A percentile compares a stretch with the other conserved stretches of the same genome.
These are phyloP conservation scores for Eospalax fontanierii DNA, from an alignment of 2,797 vertebrate genomes.

Conservation along the genomic window DNA sequence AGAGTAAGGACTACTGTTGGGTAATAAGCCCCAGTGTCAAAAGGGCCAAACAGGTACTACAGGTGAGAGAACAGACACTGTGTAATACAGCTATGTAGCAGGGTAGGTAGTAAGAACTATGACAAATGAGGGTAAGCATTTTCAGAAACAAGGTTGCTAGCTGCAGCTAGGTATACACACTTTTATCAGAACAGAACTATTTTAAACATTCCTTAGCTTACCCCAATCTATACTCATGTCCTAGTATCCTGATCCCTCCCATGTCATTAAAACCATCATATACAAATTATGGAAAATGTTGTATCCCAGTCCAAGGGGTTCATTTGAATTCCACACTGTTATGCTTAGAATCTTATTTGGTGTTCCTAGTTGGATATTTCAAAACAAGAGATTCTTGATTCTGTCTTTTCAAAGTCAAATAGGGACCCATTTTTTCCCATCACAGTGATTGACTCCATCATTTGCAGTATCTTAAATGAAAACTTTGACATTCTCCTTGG, in stretches of 20 bases:
- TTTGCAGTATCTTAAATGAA: neutral
- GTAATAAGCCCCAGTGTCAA: constrained; percentile 4
- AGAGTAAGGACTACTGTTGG: neutral
- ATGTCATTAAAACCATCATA: constrained; percentile 35
- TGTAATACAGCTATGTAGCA: neutral
- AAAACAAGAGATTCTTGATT: neutral
- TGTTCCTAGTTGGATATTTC: neutral
- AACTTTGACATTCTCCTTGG: neutral
- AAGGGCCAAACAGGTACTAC: neutral
- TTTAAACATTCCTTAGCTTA: constrained; percentile 20
- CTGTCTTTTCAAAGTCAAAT: neutral
- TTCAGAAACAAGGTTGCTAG: neutral
- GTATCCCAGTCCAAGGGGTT: neutral
- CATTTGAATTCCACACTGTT: neutral
- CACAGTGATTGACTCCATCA: neutral
- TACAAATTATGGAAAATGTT: neutral
- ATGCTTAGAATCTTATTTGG: neutral
- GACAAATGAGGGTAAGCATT: neutral
- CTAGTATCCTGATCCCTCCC: neutral
- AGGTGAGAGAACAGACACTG: neutral
- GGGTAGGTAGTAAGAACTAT: neutral
- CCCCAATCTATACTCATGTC: neutral
- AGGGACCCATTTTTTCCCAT: neutral
- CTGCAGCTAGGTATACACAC: no score
- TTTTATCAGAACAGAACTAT: neutral